A percentile compares a stretch with the other conserved stretches of the same genome.
phyloP scores from a whole-genome alignment of 2,888 invertebrate genomes.

The Trilocha varians region DNA sequence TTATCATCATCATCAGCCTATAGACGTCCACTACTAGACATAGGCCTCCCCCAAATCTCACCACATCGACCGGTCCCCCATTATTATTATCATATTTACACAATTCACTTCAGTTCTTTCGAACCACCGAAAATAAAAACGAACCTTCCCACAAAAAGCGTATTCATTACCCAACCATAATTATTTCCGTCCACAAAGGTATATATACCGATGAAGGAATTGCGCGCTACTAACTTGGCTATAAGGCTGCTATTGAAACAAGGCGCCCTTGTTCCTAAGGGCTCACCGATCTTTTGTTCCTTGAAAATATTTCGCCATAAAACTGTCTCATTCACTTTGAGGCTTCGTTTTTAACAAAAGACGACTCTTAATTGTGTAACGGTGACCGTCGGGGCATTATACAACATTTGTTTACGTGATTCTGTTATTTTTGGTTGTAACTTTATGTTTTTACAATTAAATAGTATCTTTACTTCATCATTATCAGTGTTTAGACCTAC shows the following conservation, averaged over 20 bases:
- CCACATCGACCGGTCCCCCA: no score
- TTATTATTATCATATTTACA: not conserved
- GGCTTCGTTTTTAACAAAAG: not conserved
- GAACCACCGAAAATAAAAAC: no score
- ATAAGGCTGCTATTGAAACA: not conserved
- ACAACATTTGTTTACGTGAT: no score
- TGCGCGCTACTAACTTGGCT: not conserved
- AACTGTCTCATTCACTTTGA: not conserved
- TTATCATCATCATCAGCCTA: no score
- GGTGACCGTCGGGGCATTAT: no score
- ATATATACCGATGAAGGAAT: not conserved
- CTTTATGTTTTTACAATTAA: no score
- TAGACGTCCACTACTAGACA: no score
- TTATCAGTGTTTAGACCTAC: no score
- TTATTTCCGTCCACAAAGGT: not conserved
- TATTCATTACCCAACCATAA: not conserved
- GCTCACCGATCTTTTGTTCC: not conserved
- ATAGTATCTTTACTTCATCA: no score
- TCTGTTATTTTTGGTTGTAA: no score
- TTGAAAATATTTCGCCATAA: not conserved
- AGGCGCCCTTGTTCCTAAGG: not conserved
- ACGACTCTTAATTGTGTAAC: not conserved
- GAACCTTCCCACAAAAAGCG: not conserved
- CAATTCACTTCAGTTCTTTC: not conserved
- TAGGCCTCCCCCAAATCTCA: no score